A percentile compares a stretch with the other conserved stretches of the same genome.
These are phyloP conservation scores for Myripristis jacobus DNA, from an alignment of 2,797 vertebrate genomes.

Conservation along the genomic window DNA sequence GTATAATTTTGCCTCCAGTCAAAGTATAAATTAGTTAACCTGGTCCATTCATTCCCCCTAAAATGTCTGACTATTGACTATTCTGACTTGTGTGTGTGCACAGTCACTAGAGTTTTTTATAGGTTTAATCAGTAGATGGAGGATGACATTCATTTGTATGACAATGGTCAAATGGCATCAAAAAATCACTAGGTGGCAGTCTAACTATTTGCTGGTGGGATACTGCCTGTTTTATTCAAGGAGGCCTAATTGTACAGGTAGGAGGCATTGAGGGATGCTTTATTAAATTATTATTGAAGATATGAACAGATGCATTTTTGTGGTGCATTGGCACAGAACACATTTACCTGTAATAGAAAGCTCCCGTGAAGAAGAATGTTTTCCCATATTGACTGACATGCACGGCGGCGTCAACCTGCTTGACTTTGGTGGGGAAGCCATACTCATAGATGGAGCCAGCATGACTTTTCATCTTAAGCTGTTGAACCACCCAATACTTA, in stretches of 20 bases:
- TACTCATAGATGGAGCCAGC: slow-evolving; percentile 76
- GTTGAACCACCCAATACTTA: slow-evolving; percentile 79
- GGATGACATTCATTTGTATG: too few relatives aligned
- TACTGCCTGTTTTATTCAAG: not conserved
- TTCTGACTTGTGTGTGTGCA: too few relatives aligned
- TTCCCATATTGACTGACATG: slow-evolving; percentile 69
- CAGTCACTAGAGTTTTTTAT: too few relatives aligned
- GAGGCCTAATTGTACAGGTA: not conserved
- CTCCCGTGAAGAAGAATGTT: slow-evolving; percentile 74
- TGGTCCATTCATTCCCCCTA: not conserved
- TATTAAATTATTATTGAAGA: not conserved
- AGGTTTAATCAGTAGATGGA: too few relatives aligned
- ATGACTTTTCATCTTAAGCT: slow-evolving; percentile 69
- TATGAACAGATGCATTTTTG: not conserved
- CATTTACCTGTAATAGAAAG: slow-evolving; percentile 77
- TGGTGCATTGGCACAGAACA: not conserved
- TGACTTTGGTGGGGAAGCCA: slow-evolving; percentile 69
- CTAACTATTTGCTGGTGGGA: not conserved
- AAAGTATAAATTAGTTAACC: not conserved
- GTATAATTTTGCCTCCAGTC: not conserved
- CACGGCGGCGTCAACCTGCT: slow-evolving; percentile 73
- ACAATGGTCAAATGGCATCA: not conserved
- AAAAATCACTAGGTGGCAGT: slow-evolving; percentile 10
- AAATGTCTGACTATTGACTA: too few relatives aligned
- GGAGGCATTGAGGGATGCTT: not conserved